phyloP scores from a whole-genome alignment of 2,888 invertebrate species.

The Rugalucina vietnamica region DNA sequence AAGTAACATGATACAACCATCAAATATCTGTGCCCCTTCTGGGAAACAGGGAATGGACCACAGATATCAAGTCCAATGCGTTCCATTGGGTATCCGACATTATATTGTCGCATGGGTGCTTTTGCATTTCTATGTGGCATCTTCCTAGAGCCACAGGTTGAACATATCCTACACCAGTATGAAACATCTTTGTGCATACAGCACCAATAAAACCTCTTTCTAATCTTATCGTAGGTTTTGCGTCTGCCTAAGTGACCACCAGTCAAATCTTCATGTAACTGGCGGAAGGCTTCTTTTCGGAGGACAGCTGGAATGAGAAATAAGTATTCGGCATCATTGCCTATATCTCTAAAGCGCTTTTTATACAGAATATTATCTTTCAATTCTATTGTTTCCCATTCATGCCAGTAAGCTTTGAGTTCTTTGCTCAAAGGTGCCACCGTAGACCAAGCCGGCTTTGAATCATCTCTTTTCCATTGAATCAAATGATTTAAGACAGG shows the following conservation, averaged over 20 bases:
- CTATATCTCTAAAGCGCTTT: not conserved
- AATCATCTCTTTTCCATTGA: constrained; percentile 1
- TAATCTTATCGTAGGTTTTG: too few species aligned
- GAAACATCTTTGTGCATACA: too few species aligned
- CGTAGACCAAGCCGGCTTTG: not conserved
- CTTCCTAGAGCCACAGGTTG: not conserved
- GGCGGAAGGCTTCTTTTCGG: not conserved
- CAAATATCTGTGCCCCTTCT: constrained; percentile 31
- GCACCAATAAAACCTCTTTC: too few species aligned
- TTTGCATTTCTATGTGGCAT: not conserved
- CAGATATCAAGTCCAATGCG: constrained; percentile 35
- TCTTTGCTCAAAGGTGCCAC: not conserved
- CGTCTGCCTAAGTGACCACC: too few species aligned
- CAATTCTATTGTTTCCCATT: too few species aligned
- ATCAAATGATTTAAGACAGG: not conserved
- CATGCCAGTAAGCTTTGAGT: too few species aligned
- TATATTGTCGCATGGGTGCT: too few species aligned
- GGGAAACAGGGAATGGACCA: constrained; percentile 31
- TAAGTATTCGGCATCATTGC: too few species aligned
- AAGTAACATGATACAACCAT: constrained; percentile 46
- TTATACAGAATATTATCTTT: not conserved
- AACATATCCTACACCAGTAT: too few species aligned
- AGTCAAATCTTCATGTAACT: not conserved
- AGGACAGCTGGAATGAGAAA: not conserved
- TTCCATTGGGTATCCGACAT: too few species aligned